phyloP scores from a whole-genome alignment of 1,140 invertebrate genomes.

The Sipha flava region DNA sequence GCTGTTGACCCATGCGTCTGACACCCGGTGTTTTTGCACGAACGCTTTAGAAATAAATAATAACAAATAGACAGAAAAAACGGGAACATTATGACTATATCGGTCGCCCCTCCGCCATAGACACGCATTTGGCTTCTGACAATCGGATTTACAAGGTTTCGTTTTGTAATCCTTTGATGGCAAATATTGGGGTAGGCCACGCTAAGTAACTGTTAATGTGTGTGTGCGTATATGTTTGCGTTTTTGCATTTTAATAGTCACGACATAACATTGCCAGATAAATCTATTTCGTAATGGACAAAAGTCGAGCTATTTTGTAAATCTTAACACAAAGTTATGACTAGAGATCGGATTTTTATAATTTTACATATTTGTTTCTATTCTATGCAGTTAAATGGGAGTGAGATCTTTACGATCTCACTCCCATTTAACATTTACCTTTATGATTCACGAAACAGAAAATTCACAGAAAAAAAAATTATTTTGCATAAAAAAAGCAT shows the following conservation, averaged over 20 bases:
- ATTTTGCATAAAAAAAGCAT: no score
- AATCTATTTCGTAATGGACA: background rate
- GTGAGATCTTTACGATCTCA: no score
- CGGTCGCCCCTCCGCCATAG: background rate
- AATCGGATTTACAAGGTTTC: conserved; percentile 28
- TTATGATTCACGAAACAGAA: no score
- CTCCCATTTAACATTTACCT: no score
- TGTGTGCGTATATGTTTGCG: background rate
- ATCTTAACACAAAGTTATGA: no score
- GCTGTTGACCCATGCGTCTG: no score
- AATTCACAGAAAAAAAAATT: no score
- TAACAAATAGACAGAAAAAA: background rate
- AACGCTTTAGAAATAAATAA: background rate
- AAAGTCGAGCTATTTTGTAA: background rate
- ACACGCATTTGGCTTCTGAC: conserved; percentile 12
- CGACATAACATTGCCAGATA: background rate
- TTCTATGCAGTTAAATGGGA: no score
- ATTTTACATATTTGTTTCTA: no score
- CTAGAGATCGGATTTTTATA: no score
- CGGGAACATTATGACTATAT: background rate
- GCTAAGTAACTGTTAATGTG: background rate
- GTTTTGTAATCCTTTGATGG: conserved; percentile 27
- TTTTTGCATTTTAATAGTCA: background rate
- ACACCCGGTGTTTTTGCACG: background rate
- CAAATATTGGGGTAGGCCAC: conserved; percentile 15